Evolutionary conservation across 1,140 invertebrate genomes (phyloP).

Genomic region (Leptopilina boulardi): DNA sequence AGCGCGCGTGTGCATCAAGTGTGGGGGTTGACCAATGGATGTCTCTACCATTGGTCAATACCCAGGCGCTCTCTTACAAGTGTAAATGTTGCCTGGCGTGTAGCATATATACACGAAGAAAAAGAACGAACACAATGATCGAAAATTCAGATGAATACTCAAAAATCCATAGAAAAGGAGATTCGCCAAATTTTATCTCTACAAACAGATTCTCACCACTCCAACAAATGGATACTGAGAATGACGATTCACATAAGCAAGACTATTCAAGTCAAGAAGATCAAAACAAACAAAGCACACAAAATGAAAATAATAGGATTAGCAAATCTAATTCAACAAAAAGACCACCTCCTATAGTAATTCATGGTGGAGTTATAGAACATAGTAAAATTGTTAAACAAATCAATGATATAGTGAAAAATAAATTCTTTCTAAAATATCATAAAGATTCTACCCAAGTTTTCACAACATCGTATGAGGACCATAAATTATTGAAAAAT

Average conservation of each 20-base stretch:
- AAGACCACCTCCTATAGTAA: constrained; percentile 43
- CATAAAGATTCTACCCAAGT: constrained; percentile 37
- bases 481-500: not conserved
- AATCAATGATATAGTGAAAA: constrained; percentile 36
- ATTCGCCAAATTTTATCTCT: not conserved
- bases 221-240: not conserved
- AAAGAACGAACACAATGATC: too few species aligned
- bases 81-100: too few species aligned
- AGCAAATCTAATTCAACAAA: not conserved
- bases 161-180: too few species aligned
- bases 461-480: constrained; percentile 12
- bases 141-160: too few species aligned
- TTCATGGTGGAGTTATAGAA: constrained; percentile 42
- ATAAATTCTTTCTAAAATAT: constrained; percentile 47
- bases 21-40: too few species aligned
- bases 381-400: constrained; percentile 35
- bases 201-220: not conserved
- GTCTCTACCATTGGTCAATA: too few species aligned
- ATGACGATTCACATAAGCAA: too few species aligned
- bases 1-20: too few species aligned
- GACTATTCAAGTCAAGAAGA: too few species aligned
- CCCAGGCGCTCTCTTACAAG: too few species aligned
- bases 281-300: not conserved
- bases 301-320: not conserved
- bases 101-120: too few species aligned